Evolutionary conservation across 2,797 vertebrate genomes (phyloP).

Genomic region (Scomberomorus guttatus): DNA sequence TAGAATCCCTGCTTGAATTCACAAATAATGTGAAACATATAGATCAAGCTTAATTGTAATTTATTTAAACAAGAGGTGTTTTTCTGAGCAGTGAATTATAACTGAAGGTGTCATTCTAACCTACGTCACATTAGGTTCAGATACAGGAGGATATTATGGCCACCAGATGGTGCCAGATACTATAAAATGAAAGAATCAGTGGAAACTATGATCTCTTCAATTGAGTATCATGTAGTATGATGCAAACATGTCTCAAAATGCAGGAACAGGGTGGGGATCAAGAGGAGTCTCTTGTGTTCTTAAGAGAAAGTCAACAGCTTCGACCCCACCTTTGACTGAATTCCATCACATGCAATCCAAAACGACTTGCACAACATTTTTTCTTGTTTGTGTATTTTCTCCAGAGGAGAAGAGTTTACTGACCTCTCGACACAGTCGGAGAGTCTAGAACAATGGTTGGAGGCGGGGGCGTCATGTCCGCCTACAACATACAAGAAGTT

Average conservation of each 20-base stretch:
- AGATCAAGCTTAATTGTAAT: neutral
- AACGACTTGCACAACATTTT: constrained; percentile 9
- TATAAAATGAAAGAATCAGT: constrained; percentile 41
- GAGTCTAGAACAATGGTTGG: constrained; percentile 95
- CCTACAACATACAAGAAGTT: constrained; percentile 96
- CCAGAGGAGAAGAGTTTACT: constrained; percentile 34
- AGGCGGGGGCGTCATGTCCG: constrained; percentile 96
- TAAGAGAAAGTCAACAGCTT: constrained; percentile 1
- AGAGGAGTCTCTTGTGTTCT: constrained; percentile 39
- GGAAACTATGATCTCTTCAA: constrained; percentile 22
- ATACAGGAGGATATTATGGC: constrained; percentile 4
- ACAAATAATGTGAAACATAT: neutral
- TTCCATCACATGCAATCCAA: constrained; percentile 5
- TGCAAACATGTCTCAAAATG: constrained; percentile 43
- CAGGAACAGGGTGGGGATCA: constrained; percentile 51
- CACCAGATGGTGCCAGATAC: constrained; percentile 82
- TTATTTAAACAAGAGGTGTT: neutral
- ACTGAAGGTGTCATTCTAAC: neutral
- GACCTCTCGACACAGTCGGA: constrained; percentile 97
- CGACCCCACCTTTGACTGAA: constrained; percentile 9
- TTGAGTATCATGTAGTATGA: neutral
- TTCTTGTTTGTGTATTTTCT: constrained; percentile 22
- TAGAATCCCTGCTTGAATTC: neutral
- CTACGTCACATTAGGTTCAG: neutral
- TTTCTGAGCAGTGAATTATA: neutral